Evolutionary conservation across 2,113 vertebrate genomes (phyloP).

Genomic region (Cathartes aura): DNA sequence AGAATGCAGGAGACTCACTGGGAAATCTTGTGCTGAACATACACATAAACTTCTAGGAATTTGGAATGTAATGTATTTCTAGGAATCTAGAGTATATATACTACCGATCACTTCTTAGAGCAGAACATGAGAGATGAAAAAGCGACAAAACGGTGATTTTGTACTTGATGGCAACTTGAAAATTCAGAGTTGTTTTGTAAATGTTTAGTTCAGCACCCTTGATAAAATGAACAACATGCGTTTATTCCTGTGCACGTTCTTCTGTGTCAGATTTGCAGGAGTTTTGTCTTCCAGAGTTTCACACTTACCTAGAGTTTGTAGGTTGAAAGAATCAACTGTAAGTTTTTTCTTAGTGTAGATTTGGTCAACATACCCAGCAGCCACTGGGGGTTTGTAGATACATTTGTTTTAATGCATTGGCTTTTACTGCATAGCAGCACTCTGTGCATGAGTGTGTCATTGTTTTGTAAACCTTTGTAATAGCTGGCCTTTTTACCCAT

Average conservation of each 20-base stretch:
- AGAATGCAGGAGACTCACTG: background rate
- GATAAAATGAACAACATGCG: background rate
- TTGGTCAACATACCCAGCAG: background rate
- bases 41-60: background rate
- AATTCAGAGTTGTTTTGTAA: background rate
- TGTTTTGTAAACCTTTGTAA: background rate
- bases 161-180: background rate
- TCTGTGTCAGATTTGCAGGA: background rate
- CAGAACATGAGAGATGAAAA: background rate
- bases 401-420: fast-evolving
- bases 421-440: background rate
- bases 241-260: background rate
- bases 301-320: background rate
- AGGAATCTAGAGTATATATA: background rate
- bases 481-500: background rate
- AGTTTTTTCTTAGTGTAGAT: background rate
- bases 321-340: background rate
- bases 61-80: background rate
- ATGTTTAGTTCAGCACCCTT: background rate
- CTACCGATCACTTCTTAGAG: background rate
- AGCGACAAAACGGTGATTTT: background rate
- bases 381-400: background rate
- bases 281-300: background rate
- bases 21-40: background rate
- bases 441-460: no score